phyloP scores from a whole-genome alignment of 2,797 vertebrate genomes.

The Semotilus atromaculatus region DNA sequence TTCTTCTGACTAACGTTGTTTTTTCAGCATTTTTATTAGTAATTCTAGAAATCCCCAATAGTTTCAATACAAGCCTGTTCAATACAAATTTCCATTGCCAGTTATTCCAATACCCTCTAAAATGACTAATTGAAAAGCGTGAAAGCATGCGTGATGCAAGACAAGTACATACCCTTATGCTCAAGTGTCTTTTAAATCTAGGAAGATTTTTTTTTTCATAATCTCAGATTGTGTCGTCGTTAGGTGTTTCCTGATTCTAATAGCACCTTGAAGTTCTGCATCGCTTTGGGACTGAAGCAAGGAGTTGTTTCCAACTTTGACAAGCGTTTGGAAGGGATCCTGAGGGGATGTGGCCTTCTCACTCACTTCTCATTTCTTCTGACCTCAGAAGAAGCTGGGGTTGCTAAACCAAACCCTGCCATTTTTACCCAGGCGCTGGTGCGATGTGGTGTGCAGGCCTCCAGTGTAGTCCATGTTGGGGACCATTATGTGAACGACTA shows the following conservation, averaged over 20 bases:
- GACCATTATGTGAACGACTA: constrained; percentile 89
- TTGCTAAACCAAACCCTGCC: constrained; percentile 82
- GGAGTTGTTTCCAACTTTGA: constrained; percentile 95
- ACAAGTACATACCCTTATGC: not conserved
- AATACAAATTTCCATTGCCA: not conserved
- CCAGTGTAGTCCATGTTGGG: constrained; percentile 83
- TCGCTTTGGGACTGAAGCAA: constrained; percentile 79
- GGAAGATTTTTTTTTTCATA: not conserved
- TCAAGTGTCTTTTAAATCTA: not conserved
- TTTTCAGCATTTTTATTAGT: not conserved
- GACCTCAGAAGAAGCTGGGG: constrained; percentile 85
- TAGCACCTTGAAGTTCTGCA: constrained; percentile 78
- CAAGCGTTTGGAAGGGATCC: constrained; percentile 81
- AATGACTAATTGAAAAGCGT: not conserved
- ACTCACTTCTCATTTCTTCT: constrained; percentile 88
- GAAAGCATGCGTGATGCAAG: not conserved
- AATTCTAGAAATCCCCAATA: not conserved
- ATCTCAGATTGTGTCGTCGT: constrained; percentile 21
- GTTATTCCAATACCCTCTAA: not conserved
- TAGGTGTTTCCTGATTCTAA: constrained; percentile 83
- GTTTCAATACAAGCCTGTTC: no score
- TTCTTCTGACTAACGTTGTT: not conserved
- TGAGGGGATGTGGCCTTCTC: constrained; percentile 78
- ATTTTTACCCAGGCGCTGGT: constrained; percentile 85
- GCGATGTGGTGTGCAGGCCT: constrained; percentile 70